These are phyloP conservation scores for Anthopleura xanthogrammica DNA, from an alignment of 92 coral and sea anemone genomes.

Conservation along the genomic window DNA sequence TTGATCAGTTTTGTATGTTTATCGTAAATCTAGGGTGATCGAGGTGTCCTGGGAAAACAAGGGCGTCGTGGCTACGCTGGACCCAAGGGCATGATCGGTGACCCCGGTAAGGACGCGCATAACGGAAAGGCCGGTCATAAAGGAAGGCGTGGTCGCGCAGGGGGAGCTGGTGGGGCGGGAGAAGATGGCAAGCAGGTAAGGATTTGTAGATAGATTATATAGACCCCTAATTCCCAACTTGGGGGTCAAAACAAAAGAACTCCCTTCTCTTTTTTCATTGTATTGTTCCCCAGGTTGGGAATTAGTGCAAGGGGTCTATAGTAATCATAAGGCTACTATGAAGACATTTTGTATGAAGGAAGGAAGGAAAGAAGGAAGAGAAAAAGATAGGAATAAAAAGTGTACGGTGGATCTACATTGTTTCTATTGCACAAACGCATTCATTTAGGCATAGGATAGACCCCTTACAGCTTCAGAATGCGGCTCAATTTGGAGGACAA, in stretches of 20 bases:
- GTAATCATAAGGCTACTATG: no score
- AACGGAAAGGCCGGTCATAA: conserved; percentile 60
- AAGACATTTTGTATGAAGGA: not conserved
- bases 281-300: no score
- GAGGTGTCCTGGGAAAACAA: conserved; percentile 22
- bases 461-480: no score
- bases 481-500: no score
- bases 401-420: not conserved
- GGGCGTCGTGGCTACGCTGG: conserved; percentile 44
- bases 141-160: conserved; percentile 59
- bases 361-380: not conserved
- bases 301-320: no score
- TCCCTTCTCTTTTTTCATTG: no score
- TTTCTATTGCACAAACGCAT: no score
- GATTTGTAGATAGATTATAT: not conserved
- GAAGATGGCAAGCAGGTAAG: conserved; percentile 51
- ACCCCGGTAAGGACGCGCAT: conserved; percentile 53
- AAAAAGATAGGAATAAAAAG: not conserved
- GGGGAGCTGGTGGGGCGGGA: conserved; percentile 40
- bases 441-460: no score
- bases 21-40: conserved; percentile 24
- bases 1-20: not conserved
- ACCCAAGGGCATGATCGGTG: conserved; percentile 56
- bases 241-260: no score
- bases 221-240: no score